Conservation (phyloP, 2,888 invertebrate species). For the Noctua fimbriata region DNA sequence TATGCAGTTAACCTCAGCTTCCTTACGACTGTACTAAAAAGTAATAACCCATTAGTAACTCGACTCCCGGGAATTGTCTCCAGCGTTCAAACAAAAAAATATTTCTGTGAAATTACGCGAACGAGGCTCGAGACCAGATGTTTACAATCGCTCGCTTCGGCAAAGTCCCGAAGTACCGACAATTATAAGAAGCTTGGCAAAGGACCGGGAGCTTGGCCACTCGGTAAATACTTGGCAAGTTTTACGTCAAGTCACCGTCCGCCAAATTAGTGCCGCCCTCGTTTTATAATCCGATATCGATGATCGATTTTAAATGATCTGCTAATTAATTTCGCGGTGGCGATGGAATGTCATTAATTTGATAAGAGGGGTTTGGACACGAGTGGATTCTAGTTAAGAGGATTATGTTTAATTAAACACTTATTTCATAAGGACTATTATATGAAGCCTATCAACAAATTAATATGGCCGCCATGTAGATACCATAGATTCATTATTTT, state of each 20-base stretch:
- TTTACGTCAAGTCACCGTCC: conserved; percentile 42
- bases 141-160: conserved; percentile 59
- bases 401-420: conserved; percentile 30
- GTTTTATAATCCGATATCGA: conserved; percentile 56
- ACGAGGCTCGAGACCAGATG: conserved; percentile 57
- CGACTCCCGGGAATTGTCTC: conserved; percentile 45
- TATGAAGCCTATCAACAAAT: background rate
- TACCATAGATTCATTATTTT: no score
- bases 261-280: conserved; percentile 46
- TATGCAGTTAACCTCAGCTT: conserved; percentile 54
- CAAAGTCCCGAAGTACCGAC: conserved; percentile 36
- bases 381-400: conserved; percentile 20
- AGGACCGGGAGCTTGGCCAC: conserved; percentile 31
- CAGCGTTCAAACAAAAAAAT: conserved; percentile 40
- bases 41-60: conserved; percentile 57
- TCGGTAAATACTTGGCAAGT: conserved; percentile 55
- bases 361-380: conserved; percentile 25
- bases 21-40: conserved; percentile 57
- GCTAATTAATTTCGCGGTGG: conserved; percentile 59
- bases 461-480: background rate
- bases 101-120: conserved; percentile 34
- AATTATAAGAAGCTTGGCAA: conserved; percentile 52
- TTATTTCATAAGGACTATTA: background rate
- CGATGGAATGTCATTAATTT: conserved; percentile 45
- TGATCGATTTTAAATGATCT: conserved; percentile 66